Evolutionary conservation across 2,797 vertebrate genomes (phyloP).

Genomic region (Halcyon smyrnensis): DNA sequence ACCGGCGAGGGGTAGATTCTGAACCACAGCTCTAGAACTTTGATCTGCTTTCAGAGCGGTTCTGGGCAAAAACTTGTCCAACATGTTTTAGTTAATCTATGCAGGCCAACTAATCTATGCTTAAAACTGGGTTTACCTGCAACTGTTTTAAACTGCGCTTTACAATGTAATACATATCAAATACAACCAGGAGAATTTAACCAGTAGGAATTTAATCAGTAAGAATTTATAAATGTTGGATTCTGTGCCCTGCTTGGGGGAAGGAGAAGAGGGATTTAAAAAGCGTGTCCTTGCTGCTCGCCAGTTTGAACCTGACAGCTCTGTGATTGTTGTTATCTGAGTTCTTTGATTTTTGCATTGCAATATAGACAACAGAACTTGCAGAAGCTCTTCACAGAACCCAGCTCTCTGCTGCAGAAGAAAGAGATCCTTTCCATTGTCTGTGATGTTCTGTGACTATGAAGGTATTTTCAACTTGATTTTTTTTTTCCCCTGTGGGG

Average conservation of each 20-base stretch:
- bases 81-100: slow-evolving; percentile 9
- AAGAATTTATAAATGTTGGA: not conserved
- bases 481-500: not conserved
- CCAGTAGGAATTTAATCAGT: not conserved
- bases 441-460: slow-evolving; percentile 32
- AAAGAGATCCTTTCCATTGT: not conserved
- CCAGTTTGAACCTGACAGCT: not conserved
- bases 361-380: slow-evolving; percentile 59
- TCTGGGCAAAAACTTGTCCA: slow-evolving; percentile 25
- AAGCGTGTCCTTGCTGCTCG: not conserved
- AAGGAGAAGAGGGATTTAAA: not conserved
- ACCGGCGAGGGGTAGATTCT: not conserved
- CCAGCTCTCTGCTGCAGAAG: slow-evolving; percentile 12
- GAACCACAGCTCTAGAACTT: slow-evolving; percentile 23
- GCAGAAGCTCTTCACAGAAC: slow-evolving; percentile 50
- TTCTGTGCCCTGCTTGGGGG: not conserved
- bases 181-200: not conserved
- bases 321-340: not conserved
- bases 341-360: slow-evolving; percentile 35
- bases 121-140: slow-evolving; percentile 11
- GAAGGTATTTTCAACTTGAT: not conserved
- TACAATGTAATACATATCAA: not conserved
- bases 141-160: not conserved
- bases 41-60: not conserved
- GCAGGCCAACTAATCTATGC: not conserved